Evolutionary conservation across 2,113 vertebrate species (phyloP).

Genomic region (Thermophis baileyi): DNA sequence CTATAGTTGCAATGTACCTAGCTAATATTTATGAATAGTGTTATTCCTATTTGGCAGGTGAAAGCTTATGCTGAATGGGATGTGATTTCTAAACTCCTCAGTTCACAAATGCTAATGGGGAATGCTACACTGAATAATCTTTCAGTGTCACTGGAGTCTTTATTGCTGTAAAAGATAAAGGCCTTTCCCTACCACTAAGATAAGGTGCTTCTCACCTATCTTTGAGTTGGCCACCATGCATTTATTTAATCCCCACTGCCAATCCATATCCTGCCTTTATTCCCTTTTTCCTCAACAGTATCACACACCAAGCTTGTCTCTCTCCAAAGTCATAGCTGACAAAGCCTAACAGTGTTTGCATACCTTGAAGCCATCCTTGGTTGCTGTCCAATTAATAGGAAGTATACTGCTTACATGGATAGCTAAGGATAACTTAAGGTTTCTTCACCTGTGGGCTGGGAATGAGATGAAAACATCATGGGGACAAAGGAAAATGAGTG

Average conservation of each 20-base stretch:
- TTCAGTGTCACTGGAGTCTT: neutral
- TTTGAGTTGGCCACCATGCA: neutral
- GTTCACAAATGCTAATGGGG: neutral
- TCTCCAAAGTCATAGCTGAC: neutral
- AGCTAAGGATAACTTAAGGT: neutral
- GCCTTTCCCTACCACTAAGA: neutral
- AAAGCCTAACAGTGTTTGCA: neutral
- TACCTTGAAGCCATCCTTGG: neutral
- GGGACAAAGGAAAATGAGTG: neutral
- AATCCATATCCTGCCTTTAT: neutral
- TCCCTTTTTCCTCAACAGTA: neutral
- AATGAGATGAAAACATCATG: neutral
- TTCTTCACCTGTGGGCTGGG: neutral
- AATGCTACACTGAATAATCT: neutral
- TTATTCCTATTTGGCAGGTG: neutral
- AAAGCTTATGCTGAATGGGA: neutral
- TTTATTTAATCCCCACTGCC: neutral
- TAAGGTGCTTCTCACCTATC: neutral
- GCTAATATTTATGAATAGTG: neutral
- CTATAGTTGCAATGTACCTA: neutral
- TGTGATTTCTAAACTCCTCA: neutral
- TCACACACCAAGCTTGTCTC: neutral
- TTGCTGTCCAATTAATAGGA: neutral
- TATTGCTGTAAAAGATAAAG: neutral
- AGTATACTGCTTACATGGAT: neutral